phyloP scores from a whole-genome alignment of 2,113 vertebrate genomes.

The Grammatotria lemairii region DNA sequence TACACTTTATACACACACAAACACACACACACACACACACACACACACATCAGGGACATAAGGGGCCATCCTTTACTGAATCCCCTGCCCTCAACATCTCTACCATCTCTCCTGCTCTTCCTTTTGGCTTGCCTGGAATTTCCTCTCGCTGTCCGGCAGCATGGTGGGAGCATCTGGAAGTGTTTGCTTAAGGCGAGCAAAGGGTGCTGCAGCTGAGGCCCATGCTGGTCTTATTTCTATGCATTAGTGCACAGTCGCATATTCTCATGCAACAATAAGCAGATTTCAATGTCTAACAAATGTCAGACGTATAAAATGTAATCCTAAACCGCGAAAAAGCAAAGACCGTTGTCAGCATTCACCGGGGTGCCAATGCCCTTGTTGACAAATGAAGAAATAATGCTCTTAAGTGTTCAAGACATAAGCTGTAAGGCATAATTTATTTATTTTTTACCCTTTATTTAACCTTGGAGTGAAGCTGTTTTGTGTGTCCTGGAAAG shows the following conservation, averaged over 20 bases:
- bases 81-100: slow-evolving; percentile 22
- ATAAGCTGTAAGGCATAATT: neutral
- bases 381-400: neutral
- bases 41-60: neutral
- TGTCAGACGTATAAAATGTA: neutral
- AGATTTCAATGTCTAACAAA: neutral
- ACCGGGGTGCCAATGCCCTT: neutral
- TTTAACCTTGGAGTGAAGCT: neutral
- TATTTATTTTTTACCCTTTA: neutral
- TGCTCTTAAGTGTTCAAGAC: neutral
- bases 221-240: neutral
- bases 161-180: slow-evolving; percentile 53
- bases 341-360: neutral
- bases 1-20: neutral
- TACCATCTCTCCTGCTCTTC: slow-evolving; percentile 43
- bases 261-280: neutral
- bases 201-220: slow-evolving; percentile 4
- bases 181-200: slow-evolving; percentile 27
- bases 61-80: slow-evolving; percentile 7
- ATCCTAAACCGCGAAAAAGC: neutral
- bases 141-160: slow-evolving; percentile 51
- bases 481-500: neutral
- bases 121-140: slow-evolving; percentile 55
- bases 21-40: neutral
- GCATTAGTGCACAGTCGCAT: neutral